Base-by-base conservation (phyloP, 2,797 vertebrate species). In the Scomberomorus guttatus region DNA sequence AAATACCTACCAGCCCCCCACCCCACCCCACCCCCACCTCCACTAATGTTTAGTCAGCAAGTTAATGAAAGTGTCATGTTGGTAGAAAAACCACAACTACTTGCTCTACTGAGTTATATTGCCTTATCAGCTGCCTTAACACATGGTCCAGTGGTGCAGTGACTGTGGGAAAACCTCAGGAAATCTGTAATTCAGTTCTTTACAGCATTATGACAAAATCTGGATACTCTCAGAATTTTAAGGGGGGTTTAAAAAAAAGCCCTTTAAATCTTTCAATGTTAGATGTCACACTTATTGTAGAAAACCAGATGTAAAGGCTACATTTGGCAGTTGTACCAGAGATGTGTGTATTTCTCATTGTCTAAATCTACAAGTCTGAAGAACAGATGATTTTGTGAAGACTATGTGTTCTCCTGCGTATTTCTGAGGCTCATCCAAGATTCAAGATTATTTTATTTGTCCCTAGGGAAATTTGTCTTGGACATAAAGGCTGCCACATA, bases 21-120 rank as follows among this genome's bases (percentile, higher is more conserved):
- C 13, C 22, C 15, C 22, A 56, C 9, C 34, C 39, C 18, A 20
- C 29, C 13, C 48, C 15, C 4, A 22, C 14, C 4, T 61, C 42
- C 25, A 50, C 8, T n/a, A 9, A 39, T 65, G 37, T 74, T 73
- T 37, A 66, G 51, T 82, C 66, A 62, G 64, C 39, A 34, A 32
- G 24, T 12, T 44, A 52, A 65, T 67, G 22, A 73, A 81, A 78
- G 22, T 32, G 20, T 81, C 29, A 48, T 76, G 48, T 52, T 12
- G 17, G n/a, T 34, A 5, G 34, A 34, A 62, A 87, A 87, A 61
- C 48, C 48, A 65, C 72, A 68, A 27, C n/a, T 60, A 46, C 63
- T 57, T 3, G 11, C 58, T 60, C 52, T 48, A 22, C 10, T 27
- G 37, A 61, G 48, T 51, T 75, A 32, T 13, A 15, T 14, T 73